Evolutionary conservation across 2,113 vertebrate genomes (phyloP).

Genomic region (Psettodes erumei): DNA sequence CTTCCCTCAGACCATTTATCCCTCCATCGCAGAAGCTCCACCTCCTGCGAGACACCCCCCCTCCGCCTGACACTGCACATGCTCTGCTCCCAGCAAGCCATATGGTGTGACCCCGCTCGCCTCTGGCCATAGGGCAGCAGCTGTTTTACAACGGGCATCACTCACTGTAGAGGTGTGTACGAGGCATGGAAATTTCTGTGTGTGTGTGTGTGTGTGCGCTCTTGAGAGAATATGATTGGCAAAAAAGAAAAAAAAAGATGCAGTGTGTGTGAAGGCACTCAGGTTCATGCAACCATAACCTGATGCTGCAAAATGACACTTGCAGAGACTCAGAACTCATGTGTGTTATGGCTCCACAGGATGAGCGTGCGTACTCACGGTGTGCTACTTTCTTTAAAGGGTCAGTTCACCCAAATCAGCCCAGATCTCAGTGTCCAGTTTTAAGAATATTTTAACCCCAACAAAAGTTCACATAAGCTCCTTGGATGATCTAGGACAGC

Average conservation of each 20-base stretch:
- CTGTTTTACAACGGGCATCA: slow-evolving; percentile 68
- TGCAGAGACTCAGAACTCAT: background rate
- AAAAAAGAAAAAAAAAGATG: background rate
- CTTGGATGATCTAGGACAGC: background rate
- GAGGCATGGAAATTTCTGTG: background rate
- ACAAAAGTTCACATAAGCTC: too few species aligned
- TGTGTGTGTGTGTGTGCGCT: background rate
- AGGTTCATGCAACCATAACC: slow-evolving; percentile 5
- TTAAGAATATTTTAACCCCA: too few species aligned
- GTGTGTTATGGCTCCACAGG: background rate
- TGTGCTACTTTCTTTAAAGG: too few species aligned
- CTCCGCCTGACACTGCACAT: slow-evolving; percentile 47
- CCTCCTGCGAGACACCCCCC: background rate
- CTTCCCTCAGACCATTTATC: slow-evolving; percentile 15
- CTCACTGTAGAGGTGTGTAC: slow-evolving; percentile 24
- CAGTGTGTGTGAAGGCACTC: background rate
- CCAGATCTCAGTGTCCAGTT: too few species aligned
- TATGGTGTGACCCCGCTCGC: slow-evolving; percentile 60
- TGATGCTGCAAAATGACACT: slow-evolving; percentile 21
- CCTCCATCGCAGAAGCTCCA: slow-evolving; percentile 28
- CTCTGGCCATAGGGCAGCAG: slow-evolving; percentile 68
- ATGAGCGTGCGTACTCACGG: background rate
- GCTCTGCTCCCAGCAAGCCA: slow-evolving; percentile 62
- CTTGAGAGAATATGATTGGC: background rate
- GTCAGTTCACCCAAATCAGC: background rate